phyloP scores from a whole-genome alignment of 2,797 vertebrate genomes.

The Rhabdomys pumilio region DNA sequence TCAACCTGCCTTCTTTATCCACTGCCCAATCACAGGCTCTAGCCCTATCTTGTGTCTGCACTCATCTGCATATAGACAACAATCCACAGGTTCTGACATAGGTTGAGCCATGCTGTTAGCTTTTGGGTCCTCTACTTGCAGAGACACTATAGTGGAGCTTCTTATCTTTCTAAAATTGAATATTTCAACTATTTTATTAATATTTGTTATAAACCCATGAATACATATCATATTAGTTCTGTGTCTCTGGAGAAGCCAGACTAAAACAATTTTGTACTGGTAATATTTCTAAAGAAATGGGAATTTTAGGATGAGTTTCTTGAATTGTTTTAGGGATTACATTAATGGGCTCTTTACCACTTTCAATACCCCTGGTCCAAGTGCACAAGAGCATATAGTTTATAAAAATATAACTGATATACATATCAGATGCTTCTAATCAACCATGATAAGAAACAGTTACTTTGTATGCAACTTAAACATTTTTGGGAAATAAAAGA shows the following conservation, averaged over 20 bases:
- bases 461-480: neutral
- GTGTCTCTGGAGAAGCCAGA: neutral
- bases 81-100: no score
- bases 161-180: neutral
- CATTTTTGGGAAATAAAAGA: neutral
- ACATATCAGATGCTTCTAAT: neutral
- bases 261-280: neutral
- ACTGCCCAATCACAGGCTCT: no score
- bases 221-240: neutral
- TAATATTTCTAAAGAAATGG: neutral
- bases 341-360: neutral
- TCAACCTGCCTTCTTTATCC: no score
- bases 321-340: neutral
- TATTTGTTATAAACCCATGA: neutral
- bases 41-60: no score
- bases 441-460: neutral
- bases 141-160: neutral
- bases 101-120: neutral
- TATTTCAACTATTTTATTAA: neutral
- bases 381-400: no score
- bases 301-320: neutral
- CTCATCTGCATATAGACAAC: no score
- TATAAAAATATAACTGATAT: neutral
- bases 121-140: neutral
- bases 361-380: neutral